Percentiles rank a stretch among this genome's conserved stretches.
Conservation (phyloP, 2,888 invertebrate species). For the Ectropis crepuscularia region DNA sequence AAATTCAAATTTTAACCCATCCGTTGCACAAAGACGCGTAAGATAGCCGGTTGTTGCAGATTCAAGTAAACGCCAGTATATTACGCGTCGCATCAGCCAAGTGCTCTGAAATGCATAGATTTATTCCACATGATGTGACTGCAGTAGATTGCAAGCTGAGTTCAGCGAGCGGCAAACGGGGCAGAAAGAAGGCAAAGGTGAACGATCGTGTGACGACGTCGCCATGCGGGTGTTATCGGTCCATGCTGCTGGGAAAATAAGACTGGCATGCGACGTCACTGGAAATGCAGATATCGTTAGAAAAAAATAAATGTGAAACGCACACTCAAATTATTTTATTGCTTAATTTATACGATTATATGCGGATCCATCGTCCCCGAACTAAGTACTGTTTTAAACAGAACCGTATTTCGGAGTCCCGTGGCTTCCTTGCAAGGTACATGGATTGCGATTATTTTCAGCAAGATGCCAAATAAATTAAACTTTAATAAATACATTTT, state of each 20-base stretch:
- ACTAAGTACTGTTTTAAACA: too few relatives aligned
- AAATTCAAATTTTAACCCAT: too few relatives aligned
- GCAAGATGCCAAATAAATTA: too few relatives aligned
- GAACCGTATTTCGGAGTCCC: too few relatives aligned
- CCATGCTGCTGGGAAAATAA: slow-evolving; percentile 26
- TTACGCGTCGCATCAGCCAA: background rate
- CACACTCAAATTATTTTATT: too few relatives aligned
- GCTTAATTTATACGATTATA: too few relatives aligned
- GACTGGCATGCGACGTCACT: background rate
- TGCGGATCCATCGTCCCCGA: too few relatives aligned
- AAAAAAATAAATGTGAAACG: too few relatives aligned
- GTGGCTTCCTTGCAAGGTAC: too few relatives aligned
- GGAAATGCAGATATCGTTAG: background rate
- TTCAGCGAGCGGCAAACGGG: slow-evolving; percentile 15
- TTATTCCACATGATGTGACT: slow-evolving; percentile 1
- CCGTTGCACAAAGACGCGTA: too few relatives aligned
- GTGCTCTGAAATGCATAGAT: background rate
- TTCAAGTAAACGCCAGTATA: background rate
- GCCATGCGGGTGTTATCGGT: slow-evolving; percentile 37
- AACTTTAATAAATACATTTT: too few relatives aligned
- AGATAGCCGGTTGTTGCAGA: background rate
- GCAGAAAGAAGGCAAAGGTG: slow-evolving; percentile 30
- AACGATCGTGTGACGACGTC: slow-evolving; percentile 31
- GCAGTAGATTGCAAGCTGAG: slow-evolving; percentile 4
- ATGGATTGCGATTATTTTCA: too few relatives aligned